phyloP scores from a whole-genome alignment of 2,888 invertebrate species.

The Metacarcinus magister region DNA sequence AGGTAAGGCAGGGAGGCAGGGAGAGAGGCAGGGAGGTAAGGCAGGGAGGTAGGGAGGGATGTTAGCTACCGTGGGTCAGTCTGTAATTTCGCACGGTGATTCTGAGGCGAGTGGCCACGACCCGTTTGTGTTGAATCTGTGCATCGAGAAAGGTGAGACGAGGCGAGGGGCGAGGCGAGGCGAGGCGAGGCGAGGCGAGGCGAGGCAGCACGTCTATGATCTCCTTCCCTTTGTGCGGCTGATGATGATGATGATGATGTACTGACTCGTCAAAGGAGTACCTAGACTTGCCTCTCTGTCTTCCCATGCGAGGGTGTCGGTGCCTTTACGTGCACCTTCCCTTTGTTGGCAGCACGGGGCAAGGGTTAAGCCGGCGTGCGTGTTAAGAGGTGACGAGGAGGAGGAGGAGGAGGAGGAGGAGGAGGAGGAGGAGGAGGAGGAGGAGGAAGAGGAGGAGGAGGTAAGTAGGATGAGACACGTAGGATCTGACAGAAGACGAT shows the following conservation, averaged over 20 bases:
- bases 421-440: conserved; percentile 28
- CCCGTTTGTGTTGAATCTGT: not conserved
- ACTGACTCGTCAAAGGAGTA: not conserved
- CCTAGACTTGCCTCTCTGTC: not conserved
- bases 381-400: not conserved
- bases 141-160: not conserved
- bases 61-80: not conserved
- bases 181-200: not conserved
- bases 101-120: not conserved
- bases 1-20: not conserved
- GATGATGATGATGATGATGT: not conserved
- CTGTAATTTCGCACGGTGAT: not conserved
- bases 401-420: conserved; percentile 23
- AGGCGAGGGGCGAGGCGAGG: too few species aligned
- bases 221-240: not conserved
- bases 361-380: conserved; percentile 6
- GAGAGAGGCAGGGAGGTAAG: not conserved
- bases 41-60: not conserved
- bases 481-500: not conserved
- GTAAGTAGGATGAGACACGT: not conserved
- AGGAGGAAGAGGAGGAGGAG: conserved; percentile 10
- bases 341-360: conserved; percentile 35
- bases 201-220: not conserved
- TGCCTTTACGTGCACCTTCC: not conserved
- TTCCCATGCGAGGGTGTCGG: not conserved